Conservation (phyloP, 2,113 vertebrate species). For the Sinocyclocheilus anophthalmus region DNA sequence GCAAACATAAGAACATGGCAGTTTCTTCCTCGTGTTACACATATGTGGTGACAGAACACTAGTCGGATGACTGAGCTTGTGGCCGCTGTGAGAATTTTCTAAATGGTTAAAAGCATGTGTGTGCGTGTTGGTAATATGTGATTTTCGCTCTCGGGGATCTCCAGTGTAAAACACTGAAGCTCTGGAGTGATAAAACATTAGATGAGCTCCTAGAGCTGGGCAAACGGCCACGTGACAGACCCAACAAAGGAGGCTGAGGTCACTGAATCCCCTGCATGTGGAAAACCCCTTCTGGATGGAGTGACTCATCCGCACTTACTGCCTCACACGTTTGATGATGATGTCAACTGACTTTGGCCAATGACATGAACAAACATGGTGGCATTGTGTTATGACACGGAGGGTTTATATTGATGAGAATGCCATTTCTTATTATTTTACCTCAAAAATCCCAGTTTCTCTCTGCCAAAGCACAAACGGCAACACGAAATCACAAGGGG, state of each 20-base stretch:
- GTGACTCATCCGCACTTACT: conserved; percentile 57
- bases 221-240: conserved; percentile 59
- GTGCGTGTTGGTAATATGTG: conserved; percentile 4
- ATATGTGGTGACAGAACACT: conserved; percentile 21
- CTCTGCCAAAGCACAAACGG: background rate
- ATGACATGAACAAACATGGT: conserved; percentile 43
- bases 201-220: conserved; percentile 25
- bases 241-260: conserved; percentile 66
- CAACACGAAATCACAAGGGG: background rate
- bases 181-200: conserved; percentile 27
- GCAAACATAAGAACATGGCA: conserved; percentile 2
- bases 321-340: conserved; percentile 50
- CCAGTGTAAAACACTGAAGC: conserved; percentile 24
- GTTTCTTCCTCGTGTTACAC: background rate
- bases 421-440: background rate
- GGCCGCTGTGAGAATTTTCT: background rate
- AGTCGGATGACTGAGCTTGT: background rate
- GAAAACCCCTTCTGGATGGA: conserved; percentile 71
- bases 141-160: background rate
- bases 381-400: conserved; percentile 5
- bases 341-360: conserved; percentile 53
- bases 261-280: conserved; percentile 64
- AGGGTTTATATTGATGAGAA: background rate
- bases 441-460: background rate
- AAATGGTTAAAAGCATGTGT: conserved; percentile 16